Evolutionary conservation across 2,797 vertebrate genomes (phyloP).

Genomic region (Erithacus rubecula): DNA sequence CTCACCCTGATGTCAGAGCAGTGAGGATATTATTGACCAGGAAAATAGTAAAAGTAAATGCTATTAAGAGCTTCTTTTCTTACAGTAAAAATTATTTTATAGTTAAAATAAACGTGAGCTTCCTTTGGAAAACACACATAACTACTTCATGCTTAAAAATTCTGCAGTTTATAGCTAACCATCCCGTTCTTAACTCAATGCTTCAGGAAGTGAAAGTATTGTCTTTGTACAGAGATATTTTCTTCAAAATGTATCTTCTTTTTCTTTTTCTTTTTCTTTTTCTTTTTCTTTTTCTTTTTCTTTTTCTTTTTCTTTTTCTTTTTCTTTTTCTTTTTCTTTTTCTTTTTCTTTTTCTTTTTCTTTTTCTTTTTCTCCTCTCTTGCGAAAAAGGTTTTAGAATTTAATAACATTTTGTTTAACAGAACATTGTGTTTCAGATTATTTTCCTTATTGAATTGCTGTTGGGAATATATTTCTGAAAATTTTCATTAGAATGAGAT

Average conservation of each 20-base stretch:
- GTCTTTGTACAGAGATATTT: not conserved
- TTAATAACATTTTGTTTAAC: not conserved
- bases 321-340: not conserved
- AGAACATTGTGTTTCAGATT: not conserved
- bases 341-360: not conserved
- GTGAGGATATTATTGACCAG: not conserved
- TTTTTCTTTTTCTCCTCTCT: not conserved
- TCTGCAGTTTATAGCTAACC: not conserved
- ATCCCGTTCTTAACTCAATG: not conserved
- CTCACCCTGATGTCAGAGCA: not conserved
- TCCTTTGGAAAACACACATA: not conserved
- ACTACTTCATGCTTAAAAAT: not conserved
- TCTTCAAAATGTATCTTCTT: not conserved
- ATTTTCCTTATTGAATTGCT: not conserved
- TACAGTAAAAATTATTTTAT: constrained; percentile 17
- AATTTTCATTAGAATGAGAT: not conserved
- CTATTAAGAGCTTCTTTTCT: constrained; percentile 9
- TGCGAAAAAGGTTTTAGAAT: not conserved
- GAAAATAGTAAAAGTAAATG: constrained; percentile 4
- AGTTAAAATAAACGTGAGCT: constrained; percentile 28
- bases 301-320: not conserved
- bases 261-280: not conserved
- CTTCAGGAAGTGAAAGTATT: not conserved
- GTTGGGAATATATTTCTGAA: not conserved
- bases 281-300: not conserved